These are phyloP conservation scores for Hucho hucho DNA, from an alignment of 2,113 vertebrate genomes.

Conservation along the genomic window DNA sequence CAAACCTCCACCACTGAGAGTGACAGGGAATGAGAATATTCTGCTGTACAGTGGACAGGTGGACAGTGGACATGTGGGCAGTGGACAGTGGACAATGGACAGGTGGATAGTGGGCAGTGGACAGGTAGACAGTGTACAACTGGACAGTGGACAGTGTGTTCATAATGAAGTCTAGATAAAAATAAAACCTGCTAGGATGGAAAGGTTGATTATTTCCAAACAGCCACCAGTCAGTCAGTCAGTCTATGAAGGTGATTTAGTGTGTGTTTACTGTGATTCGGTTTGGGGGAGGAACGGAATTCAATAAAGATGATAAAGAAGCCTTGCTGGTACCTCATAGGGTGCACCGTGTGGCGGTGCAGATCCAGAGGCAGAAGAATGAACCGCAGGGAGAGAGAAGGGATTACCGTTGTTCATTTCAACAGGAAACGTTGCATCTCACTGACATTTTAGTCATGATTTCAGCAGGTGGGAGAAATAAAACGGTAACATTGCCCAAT, in stretches of 20 bases:
- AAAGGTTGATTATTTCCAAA: slow-evolving; percentile 71
- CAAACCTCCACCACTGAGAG: not conserved
- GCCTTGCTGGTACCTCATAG: slow-evolving; percentile 60
- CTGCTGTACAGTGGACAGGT: not conserved
- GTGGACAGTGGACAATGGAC: too few species aligned
- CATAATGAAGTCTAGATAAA: slow-evolving; percentile 42
- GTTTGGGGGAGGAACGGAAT: slow-evolving; percentile 72
- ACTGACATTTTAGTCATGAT: slow-evolving; percentile 76
- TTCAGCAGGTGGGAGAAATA: slow-evolving; percentile 78
- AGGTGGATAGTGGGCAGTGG: too few species aligned
- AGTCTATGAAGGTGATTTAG: slow-evolving; percentile 73
- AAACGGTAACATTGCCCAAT: slow-evolving; percentile 69
- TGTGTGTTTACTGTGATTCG: slow-evolving; percentile 75
- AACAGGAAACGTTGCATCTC: slow-evolving; percentile 79
- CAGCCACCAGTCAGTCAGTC: slow-evolving; percentile 68
- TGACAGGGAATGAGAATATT: not conserved
- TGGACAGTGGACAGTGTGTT: not conserved
- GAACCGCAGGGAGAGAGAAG: slow-evolving; percentile 10
- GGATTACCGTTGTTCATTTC: slow-evolving; percentile 74
- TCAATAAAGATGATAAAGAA: slow-evolving; percentile 82
- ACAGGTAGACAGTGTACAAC: too few species aligned
- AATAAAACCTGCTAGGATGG: slow-evolving; percentile 30
- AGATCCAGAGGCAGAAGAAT: slow-evolving; percentile 48
- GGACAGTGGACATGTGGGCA: too few species aligned
- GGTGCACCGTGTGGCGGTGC: slow-evolving; percentile 53